Conservation (phyloP, 2,888 invertebrate species). For the Drosophila stalkeri region DNA sequence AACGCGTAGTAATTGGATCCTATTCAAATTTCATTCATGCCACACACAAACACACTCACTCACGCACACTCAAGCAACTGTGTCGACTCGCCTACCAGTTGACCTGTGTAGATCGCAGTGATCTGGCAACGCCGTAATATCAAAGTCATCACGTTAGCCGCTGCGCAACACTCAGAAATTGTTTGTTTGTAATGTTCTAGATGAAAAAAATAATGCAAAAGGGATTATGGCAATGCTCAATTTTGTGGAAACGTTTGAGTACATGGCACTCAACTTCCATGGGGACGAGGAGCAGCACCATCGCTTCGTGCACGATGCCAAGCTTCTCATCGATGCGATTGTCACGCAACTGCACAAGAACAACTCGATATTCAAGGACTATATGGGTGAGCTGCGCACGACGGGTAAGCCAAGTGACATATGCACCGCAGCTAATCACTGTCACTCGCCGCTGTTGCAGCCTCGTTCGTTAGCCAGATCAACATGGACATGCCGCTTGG, state of each 20-base stretch:
- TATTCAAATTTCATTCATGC: conserved; percentile 56
- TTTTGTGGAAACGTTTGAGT: conserved; percentile 32
- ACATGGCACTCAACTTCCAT: conserved; percentile 13
- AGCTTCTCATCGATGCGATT: conserved; percentile 6
- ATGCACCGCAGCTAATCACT: background rate
- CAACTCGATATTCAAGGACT: conserved; percentile 19
- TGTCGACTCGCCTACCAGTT: background rate
- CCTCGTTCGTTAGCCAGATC: conserved; percentile 22
- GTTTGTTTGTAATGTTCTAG: background rate
- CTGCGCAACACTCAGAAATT: conserved; percentile 3
- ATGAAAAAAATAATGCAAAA: background rate
- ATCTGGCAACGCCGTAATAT: conserved; percentile 38
- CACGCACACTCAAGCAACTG: background rate
- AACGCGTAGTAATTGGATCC: conserved; percentile 71
- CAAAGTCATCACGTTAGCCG: background rate
- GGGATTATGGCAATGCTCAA: conserved; percentile 9
- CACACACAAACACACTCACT: background rate
- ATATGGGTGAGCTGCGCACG: conserved; percentile 12
- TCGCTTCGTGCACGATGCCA: conserved; percentile 29
- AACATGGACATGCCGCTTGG: conserved; percentile 44
- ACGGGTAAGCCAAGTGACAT: conserved; percentile 29
- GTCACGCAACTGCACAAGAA: conserved; percentile 4
- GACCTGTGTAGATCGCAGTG: conserved; percentile 33
- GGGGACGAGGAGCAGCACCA: conserved; percentile 15
- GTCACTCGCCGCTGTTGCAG: conserved; percentile 18